phyloP scores from a whole-genome alignment of 2,113 vertebrate genomes.

The Atlantisia rogersi region DNA sequence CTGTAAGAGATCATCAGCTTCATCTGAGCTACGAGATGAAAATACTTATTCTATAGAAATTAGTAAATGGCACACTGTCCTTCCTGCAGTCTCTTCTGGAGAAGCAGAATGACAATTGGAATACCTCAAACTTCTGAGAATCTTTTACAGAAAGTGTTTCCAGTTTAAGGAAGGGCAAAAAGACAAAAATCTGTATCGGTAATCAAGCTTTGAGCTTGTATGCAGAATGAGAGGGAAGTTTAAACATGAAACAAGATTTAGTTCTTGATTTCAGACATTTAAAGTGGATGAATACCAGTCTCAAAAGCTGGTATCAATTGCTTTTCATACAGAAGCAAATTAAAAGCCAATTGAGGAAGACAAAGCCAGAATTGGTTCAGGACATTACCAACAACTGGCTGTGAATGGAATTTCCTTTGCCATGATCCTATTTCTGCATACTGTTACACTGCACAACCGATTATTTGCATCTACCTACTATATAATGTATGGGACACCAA shows the following conservation, averaged over 20 bases:
- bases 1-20: neutral
- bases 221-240: neutral
- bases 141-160: neutral
- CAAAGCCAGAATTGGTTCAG: neutral
- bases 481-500: accelerated
- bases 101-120: neutral
- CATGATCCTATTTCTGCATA: neutral
- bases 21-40: constrained; percentile 22
- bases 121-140: neutral
- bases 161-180: neutral
- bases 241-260: neutral
- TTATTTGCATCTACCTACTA: neutral
- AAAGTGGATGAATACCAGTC: neutral
- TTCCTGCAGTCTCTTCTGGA: neutral
- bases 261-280: neutral
- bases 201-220: neutral
- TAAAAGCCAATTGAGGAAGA: neutral
- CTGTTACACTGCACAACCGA: neutral
- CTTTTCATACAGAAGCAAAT: neutral
- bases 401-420: neutral
- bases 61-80: neutral
- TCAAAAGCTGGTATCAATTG: neutral
- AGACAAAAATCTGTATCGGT: neutral
- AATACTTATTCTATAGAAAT: constrained; percentile 13
- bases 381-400: neutral